Evolutionary conservation across 1,140 invertebrate species (phyloP).

Genomic region (Marisa cornuarietis): DNA sequence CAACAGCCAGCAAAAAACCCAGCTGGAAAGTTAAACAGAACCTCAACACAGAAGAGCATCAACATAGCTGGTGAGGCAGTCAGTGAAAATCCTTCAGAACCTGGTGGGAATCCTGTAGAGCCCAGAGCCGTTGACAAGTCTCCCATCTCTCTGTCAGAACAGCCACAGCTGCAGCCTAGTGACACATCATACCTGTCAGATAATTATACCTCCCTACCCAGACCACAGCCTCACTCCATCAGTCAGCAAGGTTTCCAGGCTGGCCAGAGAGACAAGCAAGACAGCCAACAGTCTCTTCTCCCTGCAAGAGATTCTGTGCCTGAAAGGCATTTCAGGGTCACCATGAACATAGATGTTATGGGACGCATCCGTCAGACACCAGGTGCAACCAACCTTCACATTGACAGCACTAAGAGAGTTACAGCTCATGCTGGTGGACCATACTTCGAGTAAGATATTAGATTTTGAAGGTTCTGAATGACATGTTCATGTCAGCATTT

Average conservation of each 20-base stretch:
- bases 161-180: not conserved
- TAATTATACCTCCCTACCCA: not conserved
- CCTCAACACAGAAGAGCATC: not conserved
- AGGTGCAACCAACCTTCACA: conserved; percentile 32
- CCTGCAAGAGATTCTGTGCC: not conserved
- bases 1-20: no score
- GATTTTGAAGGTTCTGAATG: no score
- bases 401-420: conserved; percentile 33
- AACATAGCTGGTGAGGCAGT: not conserved
- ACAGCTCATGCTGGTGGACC: conserved; percentile 35
- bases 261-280: not conserved
- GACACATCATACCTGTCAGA: not conserved
- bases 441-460: conserved; percentile 34
- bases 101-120: not conserved
- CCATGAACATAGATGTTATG: conserved; percentile 54
- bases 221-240: not conserved
- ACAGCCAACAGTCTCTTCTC: no score
- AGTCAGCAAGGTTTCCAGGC: not conserved
- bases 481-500: not conserved
- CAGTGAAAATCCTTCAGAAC: not conserved
- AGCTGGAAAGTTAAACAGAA: not conserved
- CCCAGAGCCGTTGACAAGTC: not conserved
- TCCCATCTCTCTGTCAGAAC: no score
- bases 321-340: not conserved
- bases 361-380: conserved; percentile 43